Evolutionary conservation across 2,113 vertebrate species (phyloP).

Genomic region (Hippocampus abdominalis): DNA sequence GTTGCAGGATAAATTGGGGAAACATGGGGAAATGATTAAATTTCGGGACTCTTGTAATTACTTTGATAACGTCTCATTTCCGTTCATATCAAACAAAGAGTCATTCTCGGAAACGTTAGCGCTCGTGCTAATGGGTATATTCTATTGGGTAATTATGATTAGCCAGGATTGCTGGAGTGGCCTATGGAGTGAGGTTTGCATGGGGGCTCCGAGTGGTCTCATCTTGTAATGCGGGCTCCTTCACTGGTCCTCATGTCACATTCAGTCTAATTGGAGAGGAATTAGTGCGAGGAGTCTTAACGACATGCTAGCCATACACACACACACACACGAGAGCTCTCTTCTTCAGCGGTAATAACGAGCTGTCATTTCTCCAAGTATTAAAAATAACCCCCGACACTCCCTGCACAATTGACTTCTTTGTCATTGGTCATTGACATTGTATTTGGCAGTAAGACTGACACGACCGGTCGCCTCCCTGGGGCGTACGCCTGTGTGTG

Average conservation of each 20-base stretch:
- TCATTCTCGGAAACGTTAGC: neutral
- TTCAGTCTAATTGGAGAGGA: constrained; percentile 57
- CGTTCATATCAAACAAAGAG: neutral
- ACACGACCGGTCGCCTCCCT: constrained; percentile 41
- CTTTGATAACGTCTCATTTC: neutral
- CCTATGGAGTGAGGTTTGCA: constrained; percentile 29
- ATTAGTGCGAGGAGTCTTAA: constrained; percentile 60
- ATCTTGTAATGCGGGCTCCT: constrained; percentile 34
- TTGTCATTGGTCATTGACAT: constrained; percentile 45
- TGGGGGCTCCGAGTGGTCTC: constrained; percentile 39
- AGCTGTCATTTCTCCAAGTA: no score
- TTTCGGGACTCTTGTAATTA: neutral
- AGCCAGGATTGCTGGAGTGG: constrained; percentile 16
- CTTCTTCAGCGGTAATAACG: constrained; percentile 1
- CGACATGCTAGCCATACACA: constrained; percentile 39
- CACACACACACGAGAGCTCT: constrained; percentile 36
- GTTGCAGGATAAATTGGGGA: neutral
- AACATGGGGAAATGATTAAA: neutral
- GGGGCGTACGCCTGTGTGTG: constrained; percentile 26
- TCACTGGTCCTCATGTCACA: constrained; percentile 53
- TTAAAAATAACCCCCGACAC: neutral
- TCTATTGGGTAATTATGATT: constrained; percentile 13
- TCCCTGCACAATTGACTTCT: neutral
- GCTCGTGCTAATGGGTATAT: neutral
- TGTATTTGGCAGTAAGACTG: constrained; percentile 36